Percentiles rank a stretch among this genome's conserved stretches.
Conservation (phyloP, 2,113 vertebrate genomes). For the Arvicanthis niloticus region DNA sequence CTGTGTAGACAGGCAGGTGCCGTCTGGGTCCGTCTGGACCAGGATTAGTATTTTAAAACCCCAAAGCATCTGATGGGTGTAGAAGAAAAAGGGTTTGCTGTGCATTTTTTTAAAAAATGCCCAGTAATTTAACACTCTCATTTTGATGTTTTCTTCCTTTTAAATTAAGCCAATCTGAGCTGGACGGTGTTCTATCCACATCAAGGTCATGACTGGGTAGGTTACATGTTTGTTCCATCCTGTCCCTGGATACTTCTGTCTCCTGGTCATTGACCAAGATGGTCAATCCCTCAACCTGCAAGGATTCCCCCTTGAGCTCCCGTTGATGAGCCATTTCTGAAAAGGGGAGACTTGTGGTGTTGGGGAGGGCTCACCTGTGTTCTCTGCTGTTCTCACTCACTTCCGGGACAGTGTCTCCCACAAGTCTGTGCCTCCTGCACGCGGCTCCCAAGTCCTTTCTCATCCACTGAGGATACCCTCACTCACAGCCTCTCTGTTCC, state of each 20-base stretch:
- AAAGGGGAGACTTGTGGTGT: rapidly evolving
- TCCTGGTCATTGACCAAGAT: rapidly evolving
- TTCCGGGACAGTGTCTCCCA: not conserved
- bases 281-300: rapidly evolving
- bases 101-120: constrained; percentile 5
- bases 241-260: not conserved
- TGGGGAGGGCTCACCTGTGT: not conserved
- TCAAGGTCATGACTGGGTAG: not conserved
- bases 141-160: not conserved
- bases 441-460: not conserved
- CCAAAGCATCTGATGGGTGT: not conserved
- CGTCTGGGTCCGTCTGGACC: constrained; percentile 46
- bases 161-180: not conserved
- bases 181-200: not conserved
- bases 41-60: constrained; percentile 45
- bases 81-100: constrained; percentile 10
- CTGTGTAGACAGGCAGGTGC: constrained; percentile 1
- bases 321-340: rapidly evolving
- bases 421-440: rapidly evolving
- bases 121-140: not conserved
- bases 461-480: not conserved
- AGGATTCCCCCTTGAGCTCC: rapidly evolving
- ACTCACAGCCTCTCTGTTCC: rapidly evolving
- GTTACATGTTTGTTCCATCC: not conserved
- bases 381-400: not conserved